Percentiles rank a stretch among this genome's conserved stretches.
These are phyloP conservation scores for Coleophora deauratella DNA, from an alignment of 2,888 invertebrate genomes.

Conservation along the genomic window DNA sequence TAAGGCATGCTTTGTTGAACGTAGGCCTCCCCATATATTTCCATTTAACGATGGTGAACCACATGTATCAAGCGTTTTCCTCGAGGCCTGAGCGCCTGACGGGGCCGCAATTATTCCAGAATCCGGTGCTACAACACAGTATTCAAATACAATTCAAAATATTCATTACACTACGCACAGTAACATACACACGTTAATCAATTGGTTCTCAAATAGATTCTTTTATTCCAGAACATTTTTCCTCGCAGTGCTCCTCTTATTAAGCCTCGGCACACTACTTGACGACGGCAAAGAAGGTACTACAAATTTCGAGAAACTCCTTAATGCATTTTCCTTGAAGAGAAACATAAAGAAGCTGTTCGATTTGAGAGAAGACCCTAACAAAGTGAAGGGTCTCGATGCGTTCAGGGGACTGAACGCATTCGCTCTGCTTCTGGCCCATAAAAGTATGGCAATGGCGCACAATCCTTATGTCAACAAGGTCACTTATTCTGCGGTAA, in stretches of 20 bases:
- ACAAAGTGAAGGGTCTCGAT: slow-evolving; percentile 65
- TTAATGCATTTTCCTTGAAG: slow-evolving; percentile 67
- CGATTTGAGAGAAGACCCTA: slow-evolving; percentile 47
- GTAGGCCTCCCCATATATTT: too few relatives aligned
- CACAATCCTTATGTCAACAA: slow-evolving; percentile 75
- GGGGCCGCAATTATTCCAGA: too few relatives aligned
- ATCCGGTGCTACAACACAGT: too few relatives aligned
- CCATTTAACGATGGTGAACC: too few relatives aligned
- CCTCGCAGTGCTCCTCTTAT: slow-evolving; percentile 47
- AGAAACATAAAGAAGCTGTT: slow-evolving; percentile 60
- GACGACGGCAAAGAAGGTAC: slow-evolving; percentile 57
- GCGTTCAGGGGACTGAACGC: slow-evolving; percentile 72
- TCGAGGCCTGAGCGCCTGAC: too few relatives aligned
- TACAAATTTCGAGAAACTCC: slow-evolving; percentile 63
- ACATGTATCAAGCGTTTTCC: too few relatives aligned
- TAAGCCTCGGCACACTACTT: slow-evolving; percentile 54
- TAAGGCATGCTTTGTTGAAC: too few relatives aligned
- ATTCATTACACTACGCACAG: too few relatives aligned
- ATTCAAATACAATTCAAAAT: too few relatives aligned
- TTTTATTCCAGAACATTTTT: slow-evolving; percentile 57
- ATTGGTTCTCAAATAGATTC: background rate
- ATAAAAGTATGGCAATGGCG: slow-evolving; percentile 75
- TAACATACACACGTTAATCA: too few relatives aligned
- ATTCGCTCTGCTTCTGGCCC: slow-evolving; percentile 67
- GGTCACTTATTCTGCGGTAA: slow-evolving; percentile 68